Percentiles rank a stretch among this genome's conserved stretches.
These are phyloP conservation scores for Pemphredon lugubris DNA, from an alignment of 2,888 invertebrate species.

Conservation along the genomic window DNA sequence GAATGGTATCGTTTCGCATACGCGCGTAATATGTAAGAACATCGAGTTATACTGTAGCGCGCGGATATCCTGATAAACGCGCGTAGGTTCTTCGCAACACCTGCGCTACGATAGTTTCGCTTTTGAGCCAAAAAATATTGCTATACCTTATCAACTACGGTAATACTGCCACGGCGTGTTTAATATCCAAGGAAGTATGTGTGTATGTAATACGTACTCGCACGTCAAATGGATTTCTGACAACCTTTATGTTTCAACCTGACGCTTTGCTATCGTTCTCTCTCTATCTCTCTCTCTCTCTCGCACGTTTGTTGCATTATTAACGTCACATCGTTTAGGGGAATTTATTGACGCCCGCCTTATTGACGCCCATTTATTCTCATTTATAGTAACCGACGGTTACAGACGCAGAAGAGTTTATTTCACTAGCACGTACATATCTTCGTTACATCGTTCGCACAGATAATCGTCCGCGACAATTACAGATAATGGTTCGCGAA, in stretches of 20 bases:
- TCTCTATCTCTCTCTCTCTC: background rate
- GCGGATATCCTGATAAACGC: constrained; percentile 20
- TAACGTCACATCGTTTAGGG: background rate
- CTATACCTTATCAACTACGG: constrained; percentile 69
- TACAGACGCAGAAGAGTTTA: background rate
- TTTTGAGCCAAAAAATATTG: constrained; percentile 76
- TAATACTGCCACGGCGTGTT: constrained; percentile 77
- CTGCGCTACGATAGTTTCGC: constrained; percentile 35
- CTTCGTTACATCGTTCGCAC: background rate
- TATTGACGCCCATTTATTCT: too few species aligned
- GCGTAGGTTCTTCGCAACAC: constrained; percentile 16
- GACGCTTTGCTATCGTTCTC: background rate
- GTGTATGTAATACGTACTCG: constrained; percentile 42
- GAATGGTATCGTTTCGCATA: constrained; percentile 26
- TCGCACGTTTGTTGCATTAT: too few species aligned
- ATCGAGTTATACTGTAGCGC: constrained; percentile 32
- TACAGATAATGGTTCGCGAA: background rate
- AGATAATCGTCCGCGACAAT: too few species aligned
- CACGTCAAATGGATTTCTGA: constrained; percentile 50
- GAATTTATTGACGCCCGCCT: too few species aligned
- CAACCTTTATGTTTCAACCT: constrained; percentile 28
- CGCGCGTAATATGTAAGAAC: constrained; percentile 37
- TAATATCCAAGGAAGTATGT: constrained; percentile 59
- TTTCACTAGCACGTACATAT: background rate
- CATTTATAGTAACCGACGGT: too few species aligned